Evolutionary conservation across 2,888 invertebrate species (phyloP).

Genomic region (Punctoribates punctum): DNA sequence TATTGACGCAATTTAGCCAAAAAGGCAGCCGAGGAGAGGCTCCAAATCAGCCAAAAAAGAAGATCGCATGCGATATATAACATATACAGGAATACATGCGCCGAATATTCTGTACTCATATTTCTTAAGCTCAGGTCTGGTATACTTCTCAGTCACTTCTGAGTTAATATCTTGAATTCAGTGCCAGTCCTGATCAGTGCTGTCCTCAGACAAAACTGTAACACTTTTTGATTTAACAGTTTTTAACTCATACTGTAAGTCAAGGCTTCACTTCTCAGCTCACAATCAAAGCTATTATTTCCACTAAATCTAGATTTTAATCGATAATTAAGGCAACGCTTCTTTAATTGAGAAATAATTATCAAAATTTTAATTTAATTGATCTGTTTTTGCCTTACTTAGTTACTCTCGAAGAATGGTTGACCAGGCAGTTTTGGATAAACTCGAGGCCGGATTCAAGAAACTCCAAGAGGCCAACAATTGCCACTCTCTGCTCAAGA

Average conservation of each 20-base stretch:
- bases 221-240: neutral
- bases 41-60: neutral
- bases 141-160: neutral
- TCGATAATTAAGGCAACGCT: neutral
- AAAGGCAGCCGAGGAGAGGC: neutral
- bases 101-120: neutral
- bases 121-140: neutral
- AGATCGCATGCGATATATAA: constrained; percentile 1
- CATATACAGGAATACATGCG: neutral
- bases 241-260: neutral
- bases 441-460: constrained; percentile 84
- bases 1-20: constrained; percentile 23
- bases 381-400: neutral
- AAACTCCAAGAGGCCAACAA: constrained; percentile 75
- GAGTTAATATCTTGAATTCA: constrained; percentile 3
- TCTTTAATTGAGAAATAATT: neutral
- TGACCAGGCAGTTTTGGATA: constrained; percentile 83
- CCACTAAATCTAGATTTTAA: neutral
- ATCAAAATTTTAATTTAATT: neutral
- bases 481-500: constrained; percentile 94
- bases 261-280: neutral
- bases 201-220: constrained; percentile 1
- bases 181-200: constrained; percentile 29
- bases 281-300: neutral
- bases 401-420: constrained; percentile 63